Evolutionary conservation across 2,113 vertebrate species (phyloP).

Genomic region (human (Homo sapiens)): GRCh38 chr2:164153501-164154000

Average conservation of each 20-base stretch:
- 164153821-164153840: not conserved
- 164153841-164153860: not conserved
- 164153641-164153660: not conserved
- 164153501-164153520: not conserved
- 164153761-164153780: not conserved
- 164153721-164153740: constrained; percentile 23
- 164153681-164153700: not conserved
- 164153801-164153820: not conserved
- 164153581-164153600: not conserved
- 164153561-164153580: not conserved
- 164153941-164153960: not conserved
- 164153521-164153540: not conserved
- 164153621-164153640: not conserved
- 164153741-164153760: not conserved
- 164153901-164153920: not conserved
- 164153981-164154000: not conserved
- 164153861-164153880: not conserved
- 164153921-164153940: not conserved
- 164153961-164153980: constrained; percentile 1
- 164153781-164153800: not conserved
- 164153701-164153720: not conserved
- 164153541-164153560: not conserved
- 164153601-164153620: not conserved
- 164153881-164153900: not conserved
- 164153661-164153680: not conserved